Evolutionary conservation across 2,888 invertebrate genomes (phyloP), one percentile per base, ranked within the genome.

Genomic region (Neoaliturus tenellus): DNA sequence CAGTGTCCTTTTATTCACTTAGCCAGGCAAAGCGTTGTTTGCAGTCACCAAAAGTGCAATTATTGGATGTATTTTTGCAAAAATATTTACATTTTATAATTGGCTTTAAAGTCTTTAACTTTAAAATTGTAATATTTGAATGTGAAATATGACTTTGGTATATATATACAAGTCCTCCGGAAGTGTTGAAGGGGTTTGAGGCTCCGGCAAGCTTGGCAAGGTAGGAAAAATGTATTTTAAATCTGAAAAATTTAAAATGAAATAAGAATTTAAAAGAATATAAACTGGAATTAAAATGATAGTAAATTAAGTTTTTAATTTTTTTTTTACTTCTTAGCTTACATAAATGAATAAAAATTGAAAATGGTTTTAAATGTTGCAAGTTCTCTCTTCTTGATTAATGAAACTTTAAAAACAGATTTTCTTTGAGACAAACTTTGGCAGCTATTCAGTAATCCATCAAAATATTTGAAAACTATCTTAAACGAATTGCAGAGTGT

Each of bases 151-250:
- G n/a, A n/a, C n/a, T 62, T 62, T 2, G 8, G 14, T 51, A 23
- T 51, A n/a, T 71, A 44, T 75, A 48, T 48, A 75, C 75, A 75
- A 3, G 39, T 48, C 75, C 75, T 75, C 75, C 75, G 44, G 75
- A 75, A 75, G 75, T 75, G 75, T 75, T 41, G 12, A 4, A 41
- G 41, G 62, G 62, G n/a, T 62, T 62, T 62, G 25, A 39, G 71
- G 41, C 71, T 23, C 41, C 71, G 71, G 39, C 71, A 71, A 71
- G 71, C 41, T 14, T 6, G 71, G 71, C 3, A 17, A 17, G 62
- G 25, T 12, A 35, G 25, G n/a, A 73, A 73, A 69, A 35, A 69
- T 31, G 17, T n/a, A 69, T 31, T 69, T 58, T 35, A 51, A 51
- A 23, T 3, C 48, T 48, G n/a, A 39, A 8, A 8, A 39, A 39